Evolutionary conservation across 2,888 invertebrate species (phyloP).

Genomic region (Ctena decussata): DNA sequence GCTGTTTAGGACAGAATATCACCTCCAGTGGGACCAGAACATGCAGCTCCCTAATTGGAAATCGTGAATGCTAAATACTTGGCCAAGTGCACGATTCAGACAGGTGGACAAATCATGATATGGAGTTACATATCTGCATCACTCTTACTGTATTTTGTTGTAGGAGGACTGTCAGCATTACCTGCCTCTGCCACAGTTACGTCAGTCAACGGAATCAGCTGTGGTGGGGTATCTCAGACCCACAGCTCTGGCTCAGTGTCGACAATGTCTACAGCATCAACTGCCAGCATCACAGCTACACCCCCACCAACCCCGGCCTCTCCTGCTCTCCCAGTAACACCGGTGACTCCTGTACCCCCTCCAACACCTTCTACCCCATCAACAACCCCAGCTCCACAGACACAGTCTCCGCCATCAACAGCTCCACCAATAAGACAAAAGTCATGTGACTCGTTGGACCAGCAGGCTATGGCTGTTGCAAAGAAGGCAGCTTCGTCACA

Average conservation of each 20-base stretch:
- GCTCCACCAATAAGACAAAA: slow-evolving; percentile 91
- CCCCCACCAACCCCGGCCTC: slow-evolving; percentile 65
- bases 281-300: slow-evolving; percentile 46
- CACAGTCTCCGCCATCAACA: slow-evolving; percentile 72
- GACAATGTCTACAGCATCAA: slow-evolving; percentile 42
- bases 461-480: slow-evolving; percentile 93
- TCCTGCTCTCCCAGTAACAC: slow-evolving; percentile 63
- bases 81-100: too few species aligned
- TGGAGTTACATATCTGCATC: too few species aligned
- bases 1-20: too few species aligned
- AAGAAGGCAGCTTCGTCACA: slow-evolving; percentile 61
- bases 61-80: too few species aligned
- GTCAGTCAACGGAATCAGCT: slow-evolving; percentile 9
- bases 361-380: slow-evolving; percentile 42
- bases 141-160: background rate
- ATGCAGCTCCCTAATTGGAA: too few species aligned
- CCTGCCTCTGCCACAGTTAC: slow-evolving; percentile 14
- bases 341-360: slow-evolving; percentile 38
- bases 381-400: slow-evolving; percentile 42
- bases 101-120: too few species aligned
- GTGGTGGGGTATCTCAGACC: slow-evolving; percentile 33
- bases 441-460: slow-evolving; percentile 98
- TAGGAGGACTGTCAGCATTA: slow-evolving; percentile 55
- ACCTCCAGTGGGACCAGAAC: too few species aligned
- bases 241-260: slow-evolving; percentile 59